Evolutionary conservation across 2,113 vertebrate species (phyloP).

Genomic region (Anarrhichthys ocellatus): DNA sequence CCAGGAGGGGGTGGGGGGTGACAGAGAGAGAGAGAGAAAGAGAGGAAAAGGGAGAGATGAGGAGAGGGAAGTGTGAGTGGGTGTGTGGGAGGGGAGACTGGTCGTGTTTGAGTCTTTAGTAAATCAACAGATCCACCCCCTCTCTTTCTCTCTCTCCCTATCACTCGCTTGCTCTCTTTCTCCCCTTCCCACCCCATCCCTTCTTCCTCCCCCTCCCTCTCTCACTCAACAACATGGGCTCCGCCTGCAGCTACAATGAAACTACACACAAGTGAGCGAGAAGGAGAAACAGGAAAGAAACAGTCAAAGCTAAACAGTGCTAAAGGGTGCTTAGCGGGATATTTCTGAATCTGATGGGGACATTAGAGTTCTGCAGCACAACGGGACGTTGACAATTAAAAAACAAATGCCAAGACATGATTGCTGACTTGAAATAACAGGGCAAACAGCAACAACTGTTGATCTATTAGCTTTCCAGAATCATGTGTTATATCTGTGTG

Average conservation of each 20-base stretch:
- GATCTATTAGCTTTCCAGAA: background rate
- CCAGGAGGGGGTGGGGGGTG: slow-evolving; percentile 52
- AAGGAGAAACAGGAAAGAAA: slow-evolving; percentile 19
- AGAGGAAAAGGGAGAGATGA: slow-evolving; percentile 31
- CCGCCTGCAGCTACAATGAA: slow-evolving; percentile 40
- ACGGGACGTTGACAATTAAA: background rate
- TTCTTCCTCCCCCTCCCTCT: slow-evolving; percentile 31
- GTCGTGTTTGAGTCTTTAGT: slow-evolving; percentile 77
- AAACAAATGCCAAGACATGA: slow-evolving; percentile 10
- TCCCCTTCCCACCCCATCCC: slow-evolving; percentile 52
- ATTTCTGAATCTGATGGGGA: slow-evolving; percentile 32
- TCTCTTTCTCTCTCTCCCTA: slow-evolving; percentile 16
- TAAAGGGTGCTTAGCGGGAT: slow-evolving; percentile 39
- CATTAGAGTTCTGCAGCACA: slow-evolving; percentile 42
- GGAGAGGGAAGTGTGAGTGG: slow-evolving; percentile 70
- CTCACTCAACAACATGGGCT: slow-evolving; percentile 65
- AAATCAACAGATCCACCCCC: slow-evolving; percentile 80
- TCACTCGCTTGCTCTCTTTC: background rate
- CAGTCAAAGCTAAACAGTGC: slow-evolving; percentile 15
- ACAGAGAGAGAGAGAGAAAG: slow-evolving; percentile 4
- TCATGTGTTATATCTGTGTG: background rate
- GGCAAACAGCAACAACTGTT: slow-evolving; percentile 3
- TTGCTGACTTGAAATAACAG: slow-evolving; percentile 13
- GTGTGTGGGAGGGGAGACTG: slow-evolving; percentile 74
- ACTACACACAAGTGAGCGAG: slow-evolving; percentile 36